phyloP scores from a whole-genome alignment of 1,140 invertebrate genomes.

The Drosophila nikananu region DNA sequence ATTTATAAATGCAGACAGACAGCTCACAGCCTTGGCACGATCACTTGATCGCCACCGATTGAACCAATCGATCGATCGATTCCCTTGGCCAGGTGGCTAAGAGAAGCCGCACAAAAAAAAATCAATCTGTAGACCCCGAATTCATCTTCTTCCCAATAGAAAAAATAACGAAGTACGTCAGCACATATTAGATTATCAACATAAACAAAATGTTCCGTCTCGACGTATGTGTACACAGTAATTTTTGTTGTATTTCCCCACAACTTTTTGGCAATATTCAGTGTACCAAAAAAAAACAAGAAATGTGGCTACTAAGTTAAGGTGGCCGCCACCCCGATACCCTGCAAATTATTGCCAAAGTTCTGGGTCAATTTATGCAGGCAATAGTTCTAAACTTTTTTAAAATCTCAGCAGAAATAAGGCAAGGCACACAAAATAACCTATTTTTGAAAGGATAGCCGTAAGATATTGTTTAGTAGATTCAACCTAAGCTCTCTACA shows the following conservation, averaged over 20 bases:
- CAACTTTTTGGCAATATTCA: conserved; percentile 49
- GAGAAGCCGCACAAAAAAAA: conserved; percentile 18
- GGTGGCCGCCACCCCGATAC: background rate
- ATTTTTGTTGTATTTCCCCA: conserved; percentile 37
- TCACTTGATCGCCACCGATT: conserved; percentile 33
- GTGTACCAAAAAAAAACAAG: conserved; percentile 20
- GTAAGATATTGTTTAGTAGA: background rate
- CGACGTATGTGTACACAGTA: conserved; percentile 51
- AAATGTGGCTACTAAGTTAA: background rate
- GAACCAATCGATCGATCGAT: conserved; percentile 27
- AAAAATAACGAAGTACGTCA: conserved; percentile 38
- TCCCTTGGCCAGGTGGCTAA: conserved; percentile 61
- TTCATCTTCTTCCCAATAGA: conserved; percentile 8
- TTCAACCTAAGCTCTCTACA: background rate
- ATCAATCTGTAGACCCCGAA: conserved; percentile 36
- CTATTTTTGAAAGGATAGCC: background rate
- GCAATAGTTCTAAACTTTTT: background rate
- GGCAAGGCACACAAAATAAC: background rate
- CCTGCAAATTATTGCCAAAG: background rate
- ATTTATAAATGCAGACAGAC: conserved; percentile 76
- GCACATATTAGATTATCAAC: conserved; percentile 82
- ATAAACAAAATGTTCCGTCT: conserved; percentile 77
- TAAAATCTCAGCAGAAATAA: background rate
- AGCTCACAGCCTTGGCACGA: conserved; percentile 62
- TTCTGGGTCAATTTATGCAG: background rate